Evolutionary conservation across 2,113 vertebrate species (phyloP).

Genomic region (Ascaphus truei): DNA sequence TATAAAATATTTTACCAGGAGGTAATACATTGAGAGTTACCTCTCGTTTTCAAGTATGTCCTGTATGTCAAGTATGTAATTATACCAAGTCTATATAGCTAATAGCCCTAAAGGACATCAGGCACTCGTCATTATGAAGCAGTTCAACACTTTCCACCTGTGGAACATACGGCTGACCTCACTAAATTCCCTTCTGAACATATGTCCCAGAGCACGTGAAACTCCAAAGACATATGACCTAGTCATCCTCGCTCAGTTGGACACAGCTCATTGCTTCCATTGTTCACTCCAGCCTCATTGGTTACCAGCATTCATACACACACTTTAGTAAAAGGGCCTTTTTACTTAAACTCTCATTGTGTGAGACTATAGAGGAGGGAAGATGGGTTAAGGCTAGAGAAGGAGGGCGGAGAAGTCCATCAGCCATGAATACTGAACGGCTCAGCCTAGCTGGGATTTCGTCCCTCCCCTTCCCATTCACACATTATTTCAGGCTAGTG

Average conservation of each 20-base stretch:
- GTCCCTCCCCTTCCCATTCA: conserved; percentile 16
- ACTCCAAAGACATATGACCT: conserved; percentile 17
- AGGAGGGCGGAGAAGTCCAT: conserved; percentile 26
- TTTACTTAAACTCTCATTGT: conserved; percentile 29
- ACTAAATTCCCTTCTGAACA: conserved; percentile 6
- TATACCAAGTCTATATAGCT: not conserved
- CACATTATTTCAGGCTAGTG: conserved; percentile 30
- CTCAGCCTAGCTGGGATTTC: not conserved
- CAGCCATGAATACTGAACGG: conserved; percentile 33
- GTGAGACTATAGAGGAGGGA: conserved; percentile 14
- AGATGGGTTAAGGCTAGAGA: conserved; percentile 23
- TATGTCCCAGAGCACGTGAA: conserved; percentile 13
- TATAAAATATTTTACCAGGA: too few species aligned
- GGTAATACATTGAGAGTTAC: too few species aligned
- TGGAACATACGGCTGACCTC: conserved; percentile 24
- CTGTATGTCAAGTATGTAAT: too few species aligned
- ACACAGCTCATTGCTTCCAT: conserved; percentile 17
- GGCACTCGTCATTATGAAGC: not conserved
- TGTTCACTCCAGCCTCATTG: not conserved
- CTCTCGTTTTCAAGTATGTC: too few species aligned
- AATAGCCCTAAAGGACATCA: not conserved
- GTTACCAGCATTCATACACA: conserved; percentile 10
- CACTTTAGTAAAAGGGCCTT: conserved; percentile 18
- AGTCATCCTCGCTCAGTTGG: conserved; percentile 10
- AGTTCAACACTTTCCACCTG: conserved; percentile 15